A percentile compares a stretch with the other conserved stretches of the same genome.
phyloP scores from a whole-genome alignment of 2,113 vertebrate genomes.

The Pitta sordida region DNA sequence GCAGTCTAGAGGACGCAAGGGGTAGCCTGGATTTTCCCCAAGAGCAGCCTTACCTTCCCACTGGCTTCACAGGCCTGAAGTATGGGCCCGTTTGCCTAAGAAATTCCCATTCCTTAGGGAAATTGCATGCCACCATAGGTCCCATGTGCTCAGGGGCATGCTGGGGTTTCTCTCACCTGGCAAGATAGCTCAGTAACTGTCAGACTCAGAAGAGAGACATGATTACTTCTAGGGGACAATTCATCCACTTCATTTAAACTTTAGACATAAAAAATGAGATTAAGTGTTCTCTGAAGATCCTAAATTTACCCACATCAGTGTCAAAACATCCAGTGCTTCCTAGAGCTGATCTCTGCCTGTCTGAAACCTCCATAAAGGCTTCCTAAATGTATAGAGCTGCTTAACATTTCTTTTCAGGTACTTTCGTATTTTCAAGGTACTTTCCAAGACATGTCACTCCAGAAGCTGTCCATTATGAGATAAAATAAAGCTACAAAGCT shows the following conservation, averaged over 20 bases:
- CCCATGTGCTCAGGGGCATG: rapidly evolving
- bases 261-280: not conserved
- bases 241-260: not conserved
- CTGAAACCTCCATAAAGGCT: not conserved
- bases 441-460: not conserved
- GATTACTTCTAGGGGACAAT: not conserved
- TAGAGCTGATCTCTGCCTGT: not conserved
- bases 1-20: not conserved
- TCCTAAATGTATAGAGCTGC: not conserved
- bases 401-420: not conserved
- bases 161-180: not conserved
- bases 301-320: not conserved
- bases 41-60: not conserved
- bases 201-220: not conserved
- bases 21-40: not conserved
- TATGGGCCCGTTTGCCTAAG: too few species aligned
- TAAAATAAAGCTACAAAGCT: not conserved
- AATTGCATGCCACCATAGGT: not conserved
- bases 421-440: not conserved
- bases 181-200: not conserved
- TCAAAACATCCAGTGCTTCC: not conserved
- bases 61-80: not conserved
- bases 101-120: not conserved
- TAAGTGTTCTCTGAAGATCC: not conserved
- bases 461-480: not conserved